Percentiles rank a stretch among this genome's conserved stretches.
Conservation (phyloP, 2,888 invertebrate species). For the Agrilus mali region DNA sequence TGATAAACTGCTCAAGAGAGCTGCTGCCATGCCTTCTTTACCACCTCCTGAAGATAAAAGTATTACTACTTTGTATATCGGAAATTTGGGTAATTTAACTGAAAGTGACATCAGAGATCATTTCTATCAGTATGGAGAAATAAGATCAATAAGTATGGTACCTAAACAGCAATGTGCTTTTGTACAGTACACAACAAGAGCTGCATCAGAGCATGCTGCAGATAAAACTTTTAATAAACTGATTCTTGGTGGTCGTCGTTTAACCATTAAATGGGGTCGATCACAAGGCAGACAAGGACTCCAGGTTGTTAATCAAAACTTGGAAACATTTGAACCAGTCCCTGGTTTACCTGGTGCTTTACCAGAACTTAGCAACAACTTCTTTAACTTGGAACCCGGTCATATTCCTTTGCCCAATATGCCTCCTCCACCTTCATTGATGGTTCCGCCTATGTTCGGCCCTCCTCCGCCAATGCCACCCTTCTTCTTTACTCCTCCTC, state of each 20-base stretch:
- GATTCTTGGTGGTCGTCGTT: constrained; percentile 64
- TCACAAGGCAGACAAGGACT: constrained; percentile 67
- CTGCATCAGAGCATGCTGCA: constrained; percentile 86
- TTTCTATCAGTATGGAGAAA: constrained; percentile 98
- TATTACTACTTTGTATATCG: constrained; percentile 96
- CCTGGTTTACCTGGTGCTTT: constrained; percentile 65
- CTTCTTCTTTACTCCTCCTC: constrained; percentile 32
- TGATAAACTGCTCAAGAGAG: constrained; percentile 79
- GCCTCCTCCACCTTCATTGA: constrained; percentile 34
- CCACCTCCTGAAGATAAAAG: constrained; percentile 92
- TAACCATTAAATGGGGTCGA: constrained; percentile 98
- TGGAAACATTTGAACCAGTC: constrained; percentile 54
- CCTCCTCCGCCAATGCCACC: constrained; percentile 45
- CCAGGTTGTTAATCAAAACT: constrained; percentile 36
- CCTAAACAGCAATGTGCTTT: constrained; percentile 93
- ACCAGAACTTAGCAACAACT: constrained; percentile 53
- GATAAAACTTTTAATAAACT: constrained; percentile 94
- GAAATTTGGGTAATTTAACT: constrained; percentile 81
- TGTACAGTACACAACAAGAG: constrained; percentile 85
- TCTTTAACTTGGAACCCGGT: constrained; percentile 49
- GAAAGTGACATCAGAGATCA: constrained; percentile 90
- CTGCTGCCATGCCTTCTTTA: constrained; percentile 86
- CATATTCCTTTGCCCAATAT: constrained; percentile 35
- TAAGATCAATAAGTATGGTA: constrained; percentile 84
- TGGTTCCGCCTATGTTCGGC: constrained; percentile 48